These are phyloP conservation scores for Aldabrachelys gigantea DNA, from an alignment of 2,113 vertebrate genomes.

Conservation along the genomic window DNA sequence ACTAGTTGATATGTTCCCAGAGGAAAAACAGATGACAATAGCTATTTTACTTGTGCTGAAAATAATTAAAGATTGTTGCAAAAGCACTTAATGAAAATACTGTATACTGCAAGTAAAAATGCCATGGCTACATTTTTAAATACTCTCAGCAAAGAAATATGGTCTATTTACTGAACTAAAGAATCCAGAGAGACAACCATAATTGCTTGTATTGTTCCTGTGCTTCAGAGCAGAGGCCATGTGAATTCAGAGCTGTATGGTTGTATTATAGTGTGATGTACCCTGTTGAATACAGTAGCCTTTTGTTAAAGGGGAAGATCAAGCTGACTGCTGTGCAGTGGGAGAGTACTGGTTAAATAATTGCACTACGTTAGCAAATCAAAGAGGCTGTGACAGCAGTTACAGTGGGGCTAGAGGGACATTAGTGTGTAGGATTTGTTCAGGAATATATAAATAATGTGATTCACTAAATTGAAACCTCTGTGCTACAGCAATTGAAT, in stretches of 20 bases:
- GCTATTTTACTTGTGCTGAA: accelerated
- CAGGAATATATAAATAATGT: conserved; percentile 25
- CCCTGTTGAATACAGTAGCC: conserved; percentile 50
- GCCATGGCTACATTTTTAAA: conserved; percentile 31
- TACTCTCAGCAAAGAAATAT: conserved; percentile 35
- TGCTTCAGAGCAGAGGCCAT: not conserved
- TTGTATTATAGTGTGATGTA: conserved; percentile 62
- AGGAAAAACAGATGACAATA: not conserved
- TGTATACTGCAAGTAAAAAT: not conserved
- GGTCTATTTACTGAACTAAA: conserved; percentile 38
- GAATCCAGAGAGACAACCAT: conserved; percentile 8
- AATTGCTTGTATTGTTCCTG: conserved; percentile 49
- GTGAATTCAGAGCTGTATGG: conserved; percentile 42
- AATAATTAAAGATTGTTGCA: not conserved
- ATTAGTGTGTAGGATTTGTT: not conserved
- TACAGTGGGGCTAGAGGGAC: not conserved
- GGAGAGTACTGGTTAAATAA: not conserved
- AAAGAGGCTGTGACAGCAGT: conserved; percentile 27
- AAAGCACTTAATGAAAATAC: conserved; percentile 31
- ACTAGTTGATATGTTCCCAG: accelerated
- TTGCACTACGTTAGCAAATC: conserved; percentile 23
- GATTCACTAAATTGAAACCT: not conserved
- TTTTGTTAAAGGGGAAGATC: conserved; percentile 67
- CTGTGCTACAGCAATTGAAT: conserved; percentile 11
- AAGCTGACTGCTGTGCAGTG: conserved; percentile 28